phyloP scores from a whole-genome alignment of 2,797 vertebrate genomes.

The Rousettus madagascariensis region DNA sequence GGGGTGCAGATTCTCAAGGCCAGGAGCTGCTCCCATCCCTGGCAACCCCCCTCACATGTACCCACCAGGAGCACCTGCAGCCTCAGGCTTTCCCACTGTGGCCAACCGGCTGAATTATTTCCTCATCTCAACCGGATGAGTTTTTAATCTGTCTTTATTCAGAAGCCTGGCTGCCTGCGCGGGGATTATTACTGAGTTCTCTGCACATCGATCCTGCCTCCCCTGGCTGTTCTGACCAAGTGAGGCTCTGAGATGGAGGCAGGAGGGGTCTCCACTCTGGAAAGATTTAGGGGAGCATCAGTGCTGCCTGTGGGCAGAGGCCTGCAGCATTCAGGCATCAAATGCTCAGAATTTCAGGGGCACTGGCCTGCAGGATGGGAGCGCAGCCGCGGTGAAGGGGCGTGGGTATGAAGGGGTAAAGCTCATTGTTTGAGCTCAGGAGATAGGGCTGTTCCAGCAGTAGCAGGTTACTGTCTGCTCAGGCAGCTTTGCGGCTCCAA shows the following conservation, averaged over 20 bases:
- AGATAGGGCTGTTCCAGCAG: neutral
- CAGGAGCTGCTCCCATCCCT: neutral
- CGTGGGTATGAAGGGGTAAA: neutral
- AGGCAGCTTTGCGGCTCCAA: neutral
- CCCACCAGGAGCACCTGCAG: conserved; percentile 29
- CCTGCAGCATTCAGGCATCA: neutral
- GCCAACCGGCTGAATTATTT: conserved; percentile 65
- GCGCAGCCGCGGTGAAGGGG: neutral
- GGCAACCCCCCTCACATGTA: neutral
- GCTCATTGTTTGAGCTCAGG: neutral
- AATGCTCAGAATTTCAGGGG: neutral
- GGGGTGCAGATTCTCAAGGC: neutral
- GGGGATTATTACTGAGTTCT: conserved; percentile 64
- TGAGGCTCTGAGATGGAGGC: neutral
- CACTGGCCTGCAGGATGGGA: neutral
- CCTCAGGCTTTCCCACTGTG: conserved; percentile 37
- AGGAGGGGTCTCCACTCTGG: neutral
- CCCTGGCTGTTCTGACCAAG: conserved; percentile 45
- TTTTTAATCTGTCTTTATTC: conserved; percentile 77
- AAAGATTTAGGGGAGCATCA: neutral
- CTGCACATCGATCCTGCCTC: conserved; percentile 58
- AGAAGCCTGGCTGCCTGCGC: conserved; percentile 52
- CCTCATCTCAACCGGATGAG: conserved; percentile 62
- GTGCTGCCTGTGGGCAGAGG: neutral
- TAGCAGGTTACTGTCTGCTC: neutral